phyloP scores from a whole-genome alignment of 2,888 invertebrate genomes.

The Synergus itoensis region DNA sequence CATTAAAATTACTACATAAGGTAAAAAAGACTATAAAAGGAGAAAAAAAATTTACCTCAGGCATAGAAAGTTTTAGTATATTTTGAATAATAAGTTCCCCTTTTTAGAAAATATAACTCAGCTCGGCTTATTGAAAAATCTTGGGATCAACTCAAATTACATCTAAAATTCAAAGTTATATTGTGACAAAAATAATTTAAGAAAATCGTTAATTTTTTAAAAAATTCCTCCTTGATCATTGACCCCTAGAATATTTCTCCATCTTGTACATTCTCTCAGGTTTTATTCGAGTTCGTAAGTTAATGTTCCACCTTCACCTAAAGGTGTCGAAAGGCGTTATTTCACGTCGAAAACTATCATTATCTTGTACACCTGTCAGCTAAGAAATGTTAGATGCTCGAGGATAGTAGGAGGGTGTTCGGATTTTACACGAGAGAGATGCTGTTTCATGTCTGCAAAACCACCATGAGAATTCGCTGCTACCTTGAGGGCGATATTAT shows the following conservation, averaged over 20 bases:
- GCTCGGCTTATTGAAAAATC: too few species aligned
- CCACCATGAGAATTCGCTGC: constrained; percentile 19
- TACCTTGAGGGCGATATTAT: constrained; percentile 45
- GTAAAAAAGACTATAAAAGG: background rate
- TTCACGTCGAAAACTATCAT: constrained; percentile 14
- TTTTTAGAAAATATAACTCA: too few species aligned
- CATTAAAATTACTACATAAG: background rate
- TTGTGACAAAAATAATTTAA: background rate
- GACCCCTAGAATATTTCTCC: background rate
- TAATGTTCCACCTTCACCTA: background rate
- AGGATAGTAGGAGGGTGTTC: background rate
- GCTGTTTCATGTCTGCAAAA: constrained; percentile 24
- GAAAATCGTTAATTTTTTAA: background rate
- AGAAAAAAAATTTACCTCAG: background rate
- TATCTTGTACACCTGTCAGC: constrained; percentile 28
- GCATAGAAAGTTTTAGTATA: too few species aligned
- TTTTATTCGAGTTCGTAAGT: constrained; percentile 11
- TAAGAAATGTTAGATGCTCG: constrained; percentile 17
- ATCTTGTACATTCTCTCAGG: background rate
- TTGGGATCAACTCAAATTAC: too few species aligned
- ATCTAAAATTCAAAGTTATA: too few species aligned
- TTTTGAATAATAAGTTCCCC: too few species aligned
- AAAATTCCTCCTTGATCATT: background rate
- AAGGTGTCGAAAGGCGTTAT: constrained; percentile 27
- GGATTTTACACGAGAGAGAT: background rate